Conservation (phyloP, 2,113 vertebrate genomes). For the Raphicerus campestris region DNA sequence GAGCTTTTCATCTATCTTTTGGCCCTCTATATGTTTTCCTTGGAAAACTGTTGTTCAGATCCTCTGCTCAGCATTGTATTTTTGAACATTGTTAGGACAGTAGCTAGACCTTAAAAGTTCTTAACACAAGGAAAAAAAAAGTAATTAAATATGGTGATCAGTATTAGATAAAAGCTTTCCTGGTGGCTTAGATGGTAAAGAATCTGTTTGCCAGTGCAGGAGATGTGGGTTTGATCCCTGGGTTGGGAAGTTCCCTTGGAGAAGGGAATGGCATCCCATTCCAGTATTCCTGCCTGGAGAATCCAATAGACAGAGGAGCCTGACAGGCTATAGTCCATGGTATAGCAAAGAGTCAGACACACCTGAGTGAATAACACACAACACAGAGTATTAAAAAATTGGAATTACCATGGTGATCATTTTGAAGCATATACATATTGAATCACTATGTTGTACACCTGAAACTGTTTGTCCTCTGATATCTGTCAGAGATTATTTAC, state of each 20-base stretch:
- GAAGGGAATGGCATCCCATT: neutral
- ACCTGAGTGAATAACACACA: neutral
- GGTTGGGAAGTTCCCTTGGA: neutral
- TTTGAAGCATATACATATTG: neutral
- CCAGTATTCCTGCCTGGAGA: neutral
- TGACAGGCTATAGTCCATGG: neutral
- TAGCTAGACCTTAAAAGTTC: neutral
- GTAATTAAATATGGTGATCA: neutral
- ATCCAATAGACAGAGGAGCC: neutral
- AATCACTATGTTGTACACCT: neutral
- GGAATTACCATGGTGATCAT: neutral
- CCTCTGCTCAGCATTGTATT: neutral
- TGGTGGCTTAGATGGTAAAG: neutral
- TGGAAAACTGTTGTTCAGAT: neutral
- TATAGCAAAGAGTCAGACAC: neutral
- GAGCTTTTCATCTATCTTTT: neutral
- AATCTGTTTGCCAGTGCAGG: neutral
- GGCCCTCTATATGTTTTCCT: neutral
- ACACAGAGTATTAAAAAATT: neutral
- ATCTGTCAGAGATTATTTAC: neutral
- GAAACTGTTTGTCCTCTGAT: neutral
- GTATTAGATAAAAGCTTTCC: neutral
- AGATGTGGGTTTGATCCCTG: neutral
- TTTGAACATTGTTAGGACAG: neutral
- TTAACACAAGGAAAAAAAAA: neutral